Evolutionary conservation across 2,113 vertebrate genomes (phyloP).

Genomic region (Sinocyclocheilus grahami): DNA sequence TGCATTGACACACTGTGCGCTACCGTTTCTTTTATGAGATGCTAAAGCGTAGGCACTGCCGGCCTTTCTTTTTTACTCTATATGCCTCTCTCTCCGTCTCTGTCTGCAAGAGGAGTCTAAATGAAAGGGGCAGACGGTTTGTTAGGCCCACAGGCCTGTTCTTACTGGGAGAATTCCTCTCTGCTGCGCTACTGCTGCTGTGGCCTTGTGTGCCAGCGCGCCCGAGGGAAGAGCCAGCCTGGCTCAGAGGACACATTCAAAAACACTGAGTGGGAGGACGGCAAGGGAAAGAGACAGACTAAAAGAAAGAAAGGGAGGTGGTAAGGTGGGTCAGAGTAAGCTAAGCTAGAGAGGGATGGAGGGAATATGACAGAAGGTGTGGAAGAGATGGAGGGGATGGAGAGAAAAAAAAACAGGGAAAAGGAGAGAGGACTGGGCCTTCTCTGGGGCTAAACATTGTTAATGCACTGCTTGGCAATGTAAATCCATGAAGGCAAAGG

Average conservation of each 20-base stretch:
- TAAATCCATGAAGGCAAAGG: slow-evolving; percentile 41
- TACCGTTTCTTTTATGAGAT: slow-evolving; percentile 14
- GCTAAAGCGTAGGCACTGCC: slow-evolving; percentile 26
- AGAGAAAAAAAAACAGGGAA: background rate
- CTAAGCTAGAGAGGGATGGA: slow-evolving; percentile 29
- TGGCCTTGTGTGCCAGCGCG: slow-evolving; percentile 35
- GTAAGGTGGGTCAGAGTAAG: slow-evolving; percentile 37
- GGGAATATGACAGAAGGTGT: slow-evolving; percentile 37
- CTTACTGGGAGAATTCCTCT: slow-evolving; percentile 48
- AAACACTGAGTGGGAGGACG: slow-evolving; percentile 45
- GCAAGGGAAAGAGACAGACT: slow-evolving; percentile 29
- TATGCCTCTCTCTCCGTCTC: background rate
- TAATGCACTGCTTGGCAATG: slow-evolving; percentile 49
- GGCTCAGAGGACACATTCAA: slow-evolving; percentile 33
- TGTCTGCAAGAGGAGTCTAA: slow-evolving; percentile 27
- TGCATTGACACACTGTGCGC: slow-evolving; percentile 8
- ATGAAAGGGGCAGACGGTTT: slow-evolving; percentile 46
- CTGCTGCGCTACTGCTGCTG: slow-evolving; percentile 33
- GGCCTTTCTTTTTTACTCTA: background rate
- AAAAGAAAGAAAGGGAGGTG: background rate
- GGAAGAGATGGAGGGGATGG: background rate
- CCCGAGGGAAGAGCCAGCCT: slow-evolving; percentile 41
- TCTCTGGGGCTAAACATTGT: slow-evolving; percentile 24
- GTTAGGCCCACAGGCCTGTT: slow-evolving; percentile 43
- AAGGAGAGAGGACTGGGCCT: slow-evolving; percentile 2